These are phyloP conservation scores for Saturnia japonica DNA, from an alignment of 2,888 invertebrate genomes.

Conservation along the genomic window DNA sequence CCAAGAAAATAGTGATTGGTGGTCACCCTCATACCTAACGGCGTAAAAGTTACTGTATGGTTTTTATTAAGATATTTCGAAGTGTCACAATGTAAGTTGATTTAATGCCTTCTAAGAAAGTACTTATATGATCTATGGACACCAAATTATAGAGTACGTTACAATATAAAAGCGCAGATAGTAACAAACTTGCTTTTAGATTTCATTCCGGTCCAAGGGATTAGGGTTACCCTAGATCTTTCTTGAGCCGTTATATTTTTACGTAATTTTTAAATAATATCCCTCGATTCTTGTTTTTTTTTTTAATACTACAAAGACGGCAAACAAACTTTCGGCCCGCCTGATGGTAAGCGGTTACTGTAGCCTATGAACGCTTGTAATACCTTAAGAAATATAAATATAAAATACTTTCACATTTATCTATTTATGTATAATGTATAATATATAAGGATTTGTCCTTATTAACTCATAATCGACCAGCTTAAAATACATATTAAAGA, in stretches of 20 bases:
- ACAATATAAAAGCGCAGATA: background rate
- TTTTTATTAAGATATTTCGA: constrained; percentile 60
- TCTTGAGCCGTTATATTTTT: background rate
- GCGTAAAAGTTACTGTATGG: constrained; percentile 34
- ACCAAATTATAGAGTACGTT: constrained; percentile 10
- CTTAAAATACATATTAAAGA: too few relatives aligned
- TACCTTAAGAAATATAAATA: too few relatives aligned
- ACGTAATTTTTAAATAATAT: background rate
- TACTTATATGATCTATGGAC: constrained; percentile 24
- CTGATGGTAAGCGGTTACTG: too few relatives aligned
- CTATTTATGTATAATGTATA: too few relatives aligned
- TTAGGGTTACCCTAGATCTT: background rate
- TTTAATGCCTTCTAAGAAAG: constrained; percentile 22
- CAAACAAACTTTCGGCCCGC: too few relatives aligned
- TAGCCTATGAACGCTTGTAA: too few relatives aligned
- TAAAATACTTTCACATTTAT: too few relatives aligned
- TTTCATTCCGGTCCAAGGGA: background rate
- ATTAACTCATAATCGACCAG: too few relatives aligned
- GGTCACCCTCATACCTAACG: constrained; percentile 17
- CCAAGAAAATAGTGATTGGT: background rate
- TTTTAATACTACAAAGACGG: too few relatives aligned
- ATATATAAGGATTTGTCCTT: too few relatives aligned
- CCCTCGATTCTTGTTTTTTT: background rate
- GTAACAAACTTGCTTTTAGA: background rate
- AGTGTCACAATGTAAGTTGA: constrained; percentile 27